phyloP scores from a whole-genome alignment of 2,888 invertebrate species.

The Drosophila emarginata region DNA sequence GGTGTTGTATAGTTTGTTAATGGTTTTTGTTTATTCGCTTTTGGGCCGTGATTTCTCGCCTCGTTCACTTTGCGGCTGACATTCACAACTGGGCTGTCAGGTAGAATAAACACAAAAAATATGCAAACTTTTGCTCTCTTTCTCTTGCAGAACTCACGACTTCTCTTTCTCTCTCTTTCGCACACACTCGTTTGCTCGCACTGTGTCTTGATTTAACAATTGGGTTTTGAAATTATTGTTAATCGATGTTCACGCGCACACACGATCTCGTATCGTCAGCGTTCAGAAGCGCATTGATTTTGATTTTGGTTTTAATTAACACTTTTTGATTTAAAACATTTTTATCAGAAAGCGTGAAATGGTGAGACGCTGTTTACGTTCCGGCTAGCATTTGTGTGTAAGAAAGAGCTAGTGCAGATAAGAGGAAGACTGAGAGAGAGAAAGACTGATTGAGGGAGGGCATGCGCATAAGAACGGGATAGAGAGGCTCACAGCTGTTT shows the following conservation, averaged over 20 bases:
- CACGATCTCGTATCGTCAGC: constrained; percentile 62
- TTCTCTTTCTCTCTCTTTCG: neutral
- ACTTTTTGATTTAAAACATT: constrained; percentile 76
- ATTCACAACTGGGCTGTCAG: constrained; percentile 70
- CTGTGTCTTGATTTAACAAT: constrained; percentile 22
- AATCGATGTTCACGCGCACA: constrained; percentile 56
- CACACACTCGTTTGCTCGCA: constrained; percentile 33
- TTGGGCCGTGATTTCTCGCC: constrained; percentile 61
- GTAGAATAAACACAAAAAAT: constrained; percentile 64
- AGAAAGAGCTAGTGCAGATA: constrained; percentile 21
- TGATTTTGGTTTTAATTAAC: constrained; percentile 74
- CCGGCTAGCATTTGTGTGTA: constrained; percentile 47
- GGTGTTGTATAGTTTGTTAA: constrained; percentile 60
- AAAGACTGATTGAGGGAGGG: neutral
- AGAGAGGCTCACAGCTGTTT: constrained; percentile 10
- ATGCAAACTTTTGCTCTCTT: constrained; percentile 42
- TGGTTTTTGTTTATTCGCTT: constrained; percentile 75
- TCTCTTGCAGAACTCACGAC: constrained; percentile 8
- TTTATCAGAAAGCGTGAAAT: constrained; percentile 74
- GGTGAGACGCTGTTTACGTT: constrained; percentile 70
- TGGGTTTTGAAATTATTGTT: constrained; percentile 32
- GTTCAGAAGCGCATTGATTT: constrained; percentile 73
- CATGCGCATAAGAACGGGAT: constrained; percentile 49
- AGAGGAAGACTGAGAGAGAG: constrained; percentile 15
- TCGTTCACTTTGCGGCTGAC: constrained; percentile 66